Evolutionary conservation across 2,888 invertebrate species (phyloP), one percentile per base, ranked within the genome.

Genomic region (Tinea trinotella): DNA sequence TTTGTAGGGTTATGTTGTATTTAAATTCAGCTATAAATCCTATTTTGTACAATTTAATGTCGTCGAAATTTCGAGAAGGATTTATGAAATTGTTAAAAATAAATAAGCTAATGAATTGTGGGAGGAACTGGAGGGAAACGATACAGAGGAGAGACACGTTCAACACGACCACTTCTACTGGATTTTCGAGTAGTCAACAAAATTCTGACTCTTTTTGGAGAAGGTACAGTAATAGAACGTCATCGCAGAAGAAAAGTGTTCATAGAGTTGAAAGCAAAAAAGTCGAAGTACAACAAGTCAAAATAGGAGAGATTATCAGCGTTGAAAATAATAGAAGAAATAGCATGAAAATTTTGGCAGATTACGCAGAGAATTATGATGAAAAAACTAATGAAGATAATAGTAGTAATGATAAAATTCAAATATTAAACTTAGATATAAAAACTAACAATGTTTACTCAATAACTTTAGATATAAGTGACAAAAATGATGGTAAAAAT

Each of bases 21-120:
- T 88, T 96, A 54, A 96, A 97, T 76, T 96, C 96, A 50, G 96
- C 96, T 9, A 91, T 96, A 55, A 97, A 97, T 85, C 96, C 96
- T 9, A 93, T 96, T 64, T 82, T 97, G 53, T 97, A 97, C 78
- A 96, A 96, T 73, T 88, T 96, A 55, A 95, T 96, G 92, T 95
- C 95, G 56, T 93, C 95, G 1, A 96, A 96, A 71, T 97, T 97
- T 79, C 89, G 96, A 6, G 91, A 91, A 53, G 94, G 94, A 3
- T 94, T 95, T 62, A 87, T 92, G 54, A 90, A 89, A 64, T 75
- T 93, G 52, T 88, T 92, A 24, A 81, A 62, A 57, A 77, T 85
- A 40, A 84, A 83, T 60, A 85, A 80, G 57, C 62, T 82, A 55
- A 77, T 85, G 72, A 74, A 78, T 48, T 83, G 80, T 56, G 75